Evolutionary conservation across 2,797 vertebrate species (phyloP).

Genomic region (Siniperca undulata): DNA sequence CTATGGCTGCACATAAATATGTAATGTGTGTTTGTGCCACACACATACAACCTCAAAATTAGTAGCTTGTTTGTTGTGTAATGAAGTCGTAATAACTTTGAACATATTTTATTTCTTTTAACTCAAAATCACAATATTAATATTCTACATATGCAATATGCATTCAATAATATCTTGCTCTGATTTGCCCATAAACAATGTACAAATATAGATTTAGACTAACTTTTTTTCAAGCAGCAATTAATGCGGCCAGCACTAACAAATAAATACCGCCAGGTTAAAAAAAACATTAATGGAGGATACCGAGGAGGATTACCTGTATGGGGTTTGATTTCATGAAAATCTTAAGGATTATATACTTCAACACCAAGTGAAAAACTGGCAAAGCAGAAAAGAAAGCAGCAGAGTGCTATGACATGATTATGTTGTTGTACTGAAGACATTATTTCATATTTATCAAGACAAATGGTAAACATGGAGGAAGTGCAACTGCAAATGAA

Average conservation of each 20-base stretch:
- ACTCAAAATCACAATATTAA: background rate
- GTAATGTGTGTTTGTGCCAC: background rate
- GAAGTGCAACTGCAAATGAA: too few relatives aligned
- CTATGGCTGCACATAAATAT: background rate
- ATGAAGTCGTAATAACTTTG: background rate
- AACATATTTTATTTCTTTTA: too few relatives aligned
- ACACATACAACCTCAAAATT: background rate
- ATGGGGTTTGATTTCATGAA: background rate
- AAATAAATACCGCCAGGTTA: background rate
- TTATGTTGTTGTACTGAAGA: too few relatives aligned
- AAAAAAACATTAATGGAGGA: background rate
- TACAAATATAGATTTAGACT: background rate
- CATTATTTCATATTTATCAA: too few relatives aligned
- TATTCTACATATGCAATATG: too few relatives aligned
- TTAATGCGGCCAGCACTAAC: background rate
- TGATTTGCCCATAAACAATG: background rate
- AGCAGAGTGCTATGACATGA: too few relatives aligned
- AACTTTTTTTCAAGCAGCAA: background rate
- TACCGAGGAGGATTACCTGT: too few relatives aligned
- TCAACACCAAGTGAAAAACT: too few relatives aligned
- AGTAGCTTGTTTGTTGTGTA: background rate
- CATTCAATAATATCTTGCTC: background rate
- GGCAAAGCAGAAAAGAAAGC: too few relatives aligned
- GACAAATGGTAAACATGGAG: too few relatives aligned
- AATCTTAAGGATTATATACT: too few relatives aligned